These are phyloP conservation scores for Siniperca scherzeri DNA, from an alignment of 2,797 vertebrate species.

Conservation along the genomic window DNA sequence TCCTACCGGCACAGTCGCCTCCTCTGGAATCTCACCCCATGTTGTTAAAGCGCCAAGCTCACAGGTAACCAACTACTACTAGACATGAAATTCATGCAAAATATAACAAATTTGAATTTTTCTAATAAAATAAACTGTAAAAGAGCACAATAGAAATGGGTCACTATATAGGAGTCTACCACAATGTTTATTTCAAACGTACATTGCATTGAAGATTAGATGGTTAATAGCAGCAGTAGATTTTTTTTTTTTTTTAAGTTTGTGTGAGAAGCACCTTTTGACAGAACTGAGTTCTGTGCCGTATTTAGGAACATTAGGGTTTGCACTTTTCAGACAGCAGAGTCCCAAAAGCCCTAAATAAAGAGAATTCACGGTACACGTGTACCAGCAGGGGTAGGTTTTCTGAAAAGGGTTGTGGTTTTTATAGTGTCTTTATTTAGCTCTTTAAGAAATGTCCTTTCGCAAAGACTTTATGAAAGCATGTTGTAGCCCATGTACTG, in stretches of 20 bases:
- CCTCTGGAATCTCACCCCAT: slow-evolving; percentile 97
- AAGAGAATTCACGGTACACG: background rate
- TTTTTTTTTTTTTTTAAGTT: background rate
- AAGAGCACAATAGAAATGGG: background rate
- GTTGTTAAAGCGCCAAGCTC: slow-evolving; percentile 96
- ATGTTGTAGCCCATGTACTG: no score
- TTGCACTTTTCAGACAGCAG: background rate
- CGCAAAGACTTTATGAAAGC: background rate
- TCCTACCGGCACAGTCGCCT: slow-evolving; percentile 94
- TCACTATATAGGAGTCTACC: background rate
- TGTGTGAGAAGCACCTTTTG: background rate
- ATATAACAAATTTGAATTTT: background rate
- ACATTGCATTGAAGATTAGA: background rate
- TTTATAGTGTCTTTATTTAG: background rate
- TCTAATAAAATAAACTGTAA: background rate
- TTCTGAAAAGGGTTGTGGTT: background rate
- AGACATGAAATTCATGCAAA: background rate
- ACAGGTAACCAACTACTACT: slow-evolving; percentile 91
- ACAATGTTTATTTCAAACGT: background rate
- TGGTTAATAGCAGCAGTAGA: slow-evolving; percentile 4
- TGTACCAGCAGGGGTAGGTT: background rate
- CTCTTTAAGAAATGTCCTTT: background rate
- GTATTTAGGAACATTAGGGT: background rate
- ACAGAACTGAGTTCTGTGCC: background rate
- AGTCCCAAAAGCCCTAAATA: background rate